Percentiles rank a stretch among this genome's conserved stretches.
These are phyloP conservation scores for Heliconius hewitsoni DNA, from an alignment of 1,140 invertebrate species.

Conservation along the genomic window DNA sequence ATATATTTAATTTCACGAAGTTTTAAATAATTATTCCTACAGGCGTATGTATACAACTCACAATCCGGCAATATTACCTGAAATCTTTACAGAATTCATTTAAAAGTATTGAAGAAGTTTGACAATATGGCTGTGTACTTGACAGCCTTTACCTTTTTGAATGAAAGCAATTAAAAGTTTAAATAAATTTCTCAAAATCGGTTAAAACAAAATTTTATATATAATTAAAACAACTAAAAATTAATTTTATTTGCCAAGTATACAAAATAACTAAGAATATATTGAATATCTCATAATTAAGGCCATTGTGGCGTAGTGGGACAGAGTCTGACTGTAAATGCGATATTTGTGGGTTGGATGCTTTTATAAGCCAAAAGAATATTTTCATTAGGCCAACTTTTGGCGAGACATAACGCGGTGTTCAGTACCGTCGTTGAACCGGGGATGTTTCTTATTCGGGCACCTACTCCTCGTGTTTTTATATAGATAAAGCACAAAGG, in stretches of 20 bases:
- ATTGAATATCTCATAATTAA: not conserved
- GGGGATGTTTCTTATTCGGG: too few species aligned
- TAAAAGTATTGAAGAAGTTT: constrained; percentile 7
- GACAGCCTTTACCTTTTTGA: constrained; percentile 5
- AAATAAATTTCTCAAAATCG: not conserved
- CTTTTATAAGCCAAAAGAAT: too few species aligned
- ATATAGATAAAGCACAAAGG: too few species aligned
- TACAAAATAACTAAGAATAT: not conserved
- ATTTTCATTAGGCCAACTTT: too few species aligned
- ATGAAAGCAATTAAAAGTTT: constrained; percentile 13
- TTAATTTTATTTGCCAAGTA: not conserved
- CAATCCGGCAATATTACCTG: not conserved
- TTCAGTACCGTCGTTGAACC: too few species aligned
- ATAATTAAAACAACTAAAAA: not conserved
- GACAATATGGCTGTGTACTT: not conserved
- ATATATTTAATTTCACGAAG: not conserved
- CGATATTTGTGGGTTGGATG: too few species aligned
- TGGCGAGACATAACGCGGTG: too few species aligned
- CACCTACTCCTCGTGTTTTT: too few species aligned
- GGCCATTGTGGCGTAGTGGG: too few species aligned
- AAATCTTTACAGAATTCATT: not conserved
- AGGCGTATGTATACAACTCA: not conserved
- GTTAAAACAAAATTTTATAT: not conserved
- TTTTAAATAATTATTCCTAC: not conserved
- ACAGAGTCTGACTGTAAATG: too few species aligned